Conservation (phyloP, 2,888 invertebrate species). For the Drosophila prolongata region DNA sequence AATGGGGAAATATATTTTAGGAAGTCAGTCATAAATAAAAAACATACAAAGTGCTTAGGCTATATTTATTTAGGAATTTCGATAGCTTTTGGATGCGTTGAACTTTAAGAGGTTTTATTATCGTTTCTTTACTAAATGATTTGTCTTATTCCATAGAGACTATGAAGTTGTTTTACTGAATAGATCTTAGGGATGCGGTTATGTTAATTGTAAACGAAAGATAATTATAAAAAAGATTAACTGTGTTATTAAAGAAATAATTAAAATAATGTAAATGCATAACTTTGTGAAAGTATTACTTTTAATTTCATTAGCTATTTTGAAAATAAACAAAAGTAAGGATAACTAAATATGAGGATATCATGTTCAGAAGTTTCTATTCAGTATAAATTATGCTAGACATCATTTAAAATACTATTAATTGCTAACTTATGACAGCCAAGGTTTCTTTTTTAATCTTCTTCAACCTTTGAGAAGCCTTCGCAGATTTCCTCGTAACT, state of each 20-base stretch:
- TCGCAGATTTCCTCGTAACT: constrained; percentile 11
- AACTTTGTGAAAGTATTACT: too few relatives aligned
- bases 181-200: too few relatives aligned
- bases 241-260: not conserved
- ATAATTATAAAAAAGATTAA: not conserved
- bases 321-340: too few relatives aligned
- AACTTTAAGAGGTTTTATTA: constrained; percentile 4
- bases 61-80: constrained; percentile 19
- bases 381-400: not conserved
- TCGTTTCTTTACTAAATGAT: too few relatives aligned
- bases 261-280: not conserved
- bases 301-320: too few relatives aligned
- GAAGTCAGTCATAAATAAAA: constrained; percentile 21
- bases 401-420: constrained; percentile 36
- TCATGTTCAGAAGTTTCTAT: not conserved
- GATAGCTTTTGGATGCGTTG: constrained; percentile 15
- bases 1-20: constrained; percentile 26
- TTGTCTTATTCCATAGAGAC: too few relatives aligned
- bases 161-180: too few relatives aligned
- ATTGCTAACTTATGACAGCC: constrained; percentile 24
- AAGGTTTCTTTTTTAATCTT: constrained; percentile 28
- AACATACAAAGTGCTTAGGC: constrained; percentile 3
- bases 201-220: not conserved
- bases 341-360: too few relatives aligned
- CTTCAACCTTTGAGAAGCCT: constrained; percentile 17